Conservation (phyloP, 2,797 vertebrate genomes). For the Chaenodraco wilsoni region DNA sequence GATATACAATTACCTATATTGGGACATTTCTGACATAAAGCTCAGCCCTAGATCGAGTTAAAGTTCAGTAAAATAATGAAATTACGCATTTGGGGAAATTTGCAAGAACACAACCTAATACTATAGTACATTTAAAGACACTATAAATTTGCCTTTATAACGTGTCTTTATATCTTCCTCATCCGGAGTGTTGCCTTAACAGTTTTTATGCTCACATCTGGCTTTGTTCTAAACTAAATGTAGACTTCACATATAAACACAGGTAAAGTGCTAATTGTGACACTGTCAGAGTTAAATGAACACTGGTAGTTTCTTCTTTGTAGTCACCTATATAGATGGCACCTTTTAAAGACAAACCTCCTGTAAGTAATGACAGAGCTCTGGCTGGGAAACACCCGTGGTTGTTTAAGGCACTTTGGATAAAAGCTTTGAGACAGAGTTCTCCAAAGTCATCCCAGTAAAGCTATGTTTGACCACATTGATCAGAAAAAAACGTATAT, state of each 20-base stretch:
- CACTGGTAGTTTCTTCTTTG: not conserved
- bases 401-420: conserved; percentile 39
- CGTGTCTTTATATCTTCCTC: not conserved
- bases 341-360: conserved; percentile 19
- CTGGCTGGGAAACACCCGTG: not conserved
- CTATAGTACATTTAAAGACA: not conserved
- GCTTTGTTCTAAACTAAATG: conserved; percentile 2
- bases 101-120: not conserved
- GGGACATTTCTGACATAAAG: no score
- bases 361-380: conserved; percentile 28
- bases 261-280: not conserved
- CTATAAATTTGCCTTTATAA: no score
- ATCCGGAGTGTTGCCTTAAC: not conserved
- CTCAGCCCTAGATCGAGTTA: not conserved
- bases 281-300: not conserved
- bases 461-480: conserved; percentile 45
- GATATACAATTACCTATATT: no score
- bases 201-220: not conserved
- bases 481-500: conserved; percentile 50
- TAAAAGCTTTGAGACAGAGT: conserved; percentile 34
- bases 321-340: conserved; percentile 17
- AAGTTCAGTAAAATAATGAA: not conserved
- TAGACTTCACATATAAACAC: not conserved
- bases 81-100: not conserved
- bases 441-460: conserved; percentile 24